Conservation (phyloP, 2,888 invertebrate genomes). For the Melinopterus prodromus region DNA sequence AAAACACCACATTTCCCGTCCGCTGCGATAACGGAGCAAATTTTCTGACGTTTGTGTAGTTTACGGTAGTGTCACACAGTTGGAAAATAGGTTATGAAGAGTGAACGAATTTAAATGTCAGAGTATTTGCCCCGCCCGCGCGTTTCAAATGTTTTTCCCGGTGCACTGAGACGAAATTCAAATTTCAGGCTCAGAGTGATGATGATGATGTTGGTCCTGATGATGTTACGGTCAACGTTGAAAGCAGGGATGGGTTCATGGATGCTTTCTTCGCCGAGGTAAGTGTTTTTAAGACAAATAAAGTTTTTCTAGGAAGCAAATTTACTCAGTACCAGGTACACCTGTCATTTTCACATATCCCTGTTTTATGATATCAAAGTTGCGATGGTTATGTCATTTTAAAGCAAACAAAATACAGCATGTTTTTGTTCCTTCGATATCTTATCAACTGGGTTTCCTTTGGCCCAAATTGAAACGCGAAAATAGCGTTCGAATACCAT, state of each 20-base stretch:
- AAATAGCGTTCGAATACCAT: too few species aligned
- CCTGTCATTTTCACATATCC: background rate
- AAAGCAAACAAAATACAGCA: background rate
- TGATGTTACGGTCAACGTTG: conserved; percentile 95
- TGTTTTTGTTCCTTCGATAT: background rate
- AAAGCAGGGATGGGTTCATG: conserved; percentile 94
- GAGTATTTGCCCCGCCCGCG: conserved; percentile 17
- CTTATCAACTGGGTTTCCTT: background rate
- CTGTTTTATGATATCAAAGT: background rate
- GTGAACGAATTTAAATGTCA: conserved; percentile 19
- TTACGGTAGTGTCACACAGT: conserved; percentile 11
- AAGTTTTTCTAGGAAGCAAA: background rate
- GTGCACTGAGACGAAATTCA: background rate
- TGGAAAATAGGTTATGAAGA: conserved; percentile 22
- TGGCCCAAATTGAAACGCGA: too few species aligned
- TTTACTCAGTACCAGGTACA: background rate
- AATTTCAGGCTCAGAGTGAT: conserved; percentile 93
- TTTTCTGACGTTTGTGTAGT: conserved; percentile 5
- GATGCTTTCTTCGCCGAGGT: conserved; percentile 99
- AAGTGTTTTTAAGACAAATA: conserved; percentile 53
- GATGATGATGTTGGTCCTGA: conserved; percentile 95
- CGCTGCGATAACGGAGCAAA: conserved; percentile 8
- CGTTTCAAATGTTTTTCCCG: background rate
- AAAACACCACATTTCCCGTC: conserved; percentile 12
- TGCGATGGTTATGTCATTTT: background rate